Evolutionary conservation across 2,797 vertebrate species (phyloP).

Genomic region (Sciurus carolinensis): DNA sequence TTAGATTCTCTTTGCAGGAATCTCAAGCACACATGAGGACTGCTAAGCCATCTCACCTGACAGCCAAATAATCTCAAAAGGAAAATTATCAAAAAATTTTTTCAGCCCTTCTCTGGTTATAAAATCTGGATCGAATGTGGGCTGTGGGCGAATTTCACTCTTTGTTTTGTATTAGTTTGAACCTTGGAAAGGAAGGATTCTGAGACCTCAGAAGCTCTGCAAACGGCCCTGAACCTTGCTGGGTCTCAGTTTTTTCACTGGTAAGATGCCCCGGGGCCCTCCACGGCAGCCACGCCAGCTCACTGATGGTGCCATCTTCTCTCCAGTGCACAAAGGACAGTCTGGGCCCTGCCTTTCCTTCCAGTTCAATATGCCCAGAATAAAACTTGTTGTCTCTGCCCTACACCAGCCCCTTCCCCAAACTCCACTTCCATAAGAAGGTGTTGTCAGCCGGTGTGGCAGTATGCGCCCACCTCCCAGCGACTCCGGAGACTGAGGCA

Average conservation of each 20-base stretch:
- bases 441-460: too few species aligned
- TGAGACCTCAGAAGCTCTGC: not conserved
- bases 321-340: not conserved
- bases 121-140: not conserved
- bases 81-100: not conserved
- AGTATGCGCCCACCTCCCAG: too few species aligned
- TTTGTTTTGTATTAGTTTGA: not conserved
- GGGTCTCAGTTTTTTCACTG: not conserved
- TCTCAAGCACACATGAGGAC: not conserved
- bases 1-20: not conserved
- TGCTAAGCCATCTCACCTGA: not conserved
- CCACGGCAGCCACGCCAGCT: not conserved
- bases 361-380: not conserved
- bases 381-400: not conserved
- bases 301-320: not conserved
- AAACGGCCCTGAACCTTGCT: not conserved
- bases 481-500: too few species aligned
- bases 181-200: not conserved
- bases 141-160: not conserved
- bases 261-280: not conserved
- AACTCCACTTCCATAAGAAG: not conserved
- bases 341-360: not conserved
- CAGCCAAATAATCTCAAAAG: not conserved
- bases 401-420: not conserved
- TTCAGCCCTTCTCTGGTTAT: constrained; percentile 18